phyloP scores from a whole-genome alignment of 92 coral and sea anemone genomes.

The Parazoanthus darwini region DNA sequence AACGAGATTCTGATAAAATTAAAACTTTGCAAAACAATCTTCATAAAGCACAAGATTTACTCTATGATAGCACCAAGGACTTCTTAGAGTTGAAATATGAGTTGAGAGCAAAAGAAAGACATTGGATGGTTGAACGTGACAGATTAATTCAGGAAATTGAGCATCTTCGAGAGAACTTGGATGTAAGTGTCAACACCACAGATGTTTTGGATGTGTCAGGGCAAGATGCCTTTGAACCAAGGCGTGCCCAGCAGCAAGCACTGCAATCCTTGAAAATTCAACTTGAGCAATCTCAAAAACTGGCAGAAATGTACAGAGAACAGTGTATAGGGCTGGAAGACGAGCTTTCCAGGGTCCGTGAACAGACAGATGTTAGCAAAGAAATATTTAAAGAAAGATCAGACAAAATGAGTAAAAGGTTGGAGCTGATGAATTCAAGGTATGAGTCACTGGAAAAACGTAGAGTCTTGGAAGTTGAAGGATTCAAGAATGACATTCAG shows the following conservation, averaged over 20 bases:
- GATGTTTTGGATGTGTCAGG: slow-evolving; percentile 92
- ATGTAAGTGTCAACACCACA: slow-evolving; percentile 68
- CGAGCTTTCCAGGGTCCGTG: slow-evolving; percentile 88
- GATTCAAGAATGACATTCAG: slow-evolving; percentile 92
- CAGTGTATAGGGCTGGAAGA: slow-evolving; percentile 98
- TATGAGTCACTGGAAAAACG: slow-evolving; percentile 92
- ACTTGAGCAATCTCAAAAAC: slow-evolving; percentile 91
- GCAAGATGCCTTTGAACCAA: slow-evolving; percentile 80
- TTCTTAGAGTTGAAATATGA: slow-evolving; percentile 94
- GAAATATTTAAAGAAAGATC: slow-evolving; percentile 94
- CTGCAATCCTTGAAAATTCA: slow-evolving; percentile 91
- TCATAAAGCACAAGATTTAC: slow-evolving; percentile 86
- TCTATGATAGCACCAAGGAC: slow-evolving; percentile 97
- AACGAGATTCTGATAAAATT: slow-evolving; percentile 92
- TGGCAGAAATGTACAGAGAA: slow-evolving; percentile 98
- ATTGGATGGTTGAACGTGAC: slow-evolving; percentile 98
- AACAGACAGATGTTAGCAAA: slow-evolving; percentile 93
- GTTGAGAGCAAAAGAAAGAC: slow-evolving; percentile 91
- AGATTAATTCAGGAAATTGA: slow-evolving; percentile 89
- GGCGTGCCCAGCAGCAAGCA: slow-evolving; percentile 85
- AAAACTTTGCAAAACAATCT: slow-evolving; percentile 88
- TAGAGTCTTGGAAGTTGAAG: slow-evolving; percentile 94
- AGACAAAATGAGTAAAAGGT: slow-evolving; percentile 90
- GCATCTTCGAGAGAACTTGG: slow-evolving; percentile 78
- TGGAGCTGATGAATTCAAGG: slow-evolving; percentile 87